phyloP scores from a whole-genome alignment of 2,113 vertebrate species.

The Zosterops pallidus region DNA sequence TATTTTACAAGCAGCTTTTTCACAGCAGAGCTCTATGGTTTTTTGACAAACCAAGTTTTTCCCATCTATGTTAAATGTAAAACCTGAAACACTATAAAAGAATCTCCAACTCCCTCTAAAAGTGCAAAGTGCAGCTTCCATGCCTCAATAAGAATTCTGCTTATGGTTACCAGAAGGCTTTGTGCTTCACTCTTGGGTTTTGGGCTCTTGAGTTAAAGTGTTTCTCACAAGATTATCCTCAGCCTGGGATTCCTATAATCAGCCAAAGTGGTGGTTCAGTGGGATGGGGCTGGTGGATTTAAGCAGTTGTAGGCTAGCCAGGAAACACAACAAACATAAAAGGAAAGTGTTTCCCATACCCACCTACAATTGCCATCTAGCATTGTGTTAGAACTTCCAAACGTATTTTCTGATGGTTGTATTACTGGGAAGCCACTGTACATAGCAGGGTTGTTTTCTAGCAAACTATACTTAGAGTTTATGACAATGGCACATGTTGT shows the following conservation, averaged over 20 bases:
- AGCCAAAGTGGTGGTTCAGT: neutral
- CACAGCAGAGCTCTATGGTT: neutral
- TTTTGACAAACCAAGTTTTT: neutral
- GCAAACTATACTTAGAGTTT: neutral
- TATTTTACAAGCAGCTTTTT: neutral
- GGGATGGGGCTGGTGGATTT: neutral
- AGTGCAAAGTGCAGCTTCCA: neutral
- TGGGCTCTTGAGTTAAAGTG: neutral
- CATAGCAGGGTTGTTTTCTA: neutral
- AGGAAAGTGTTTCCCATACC: neutral
- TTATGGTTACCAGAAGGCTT: neutral
- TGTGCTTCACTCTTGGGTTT: neutral
- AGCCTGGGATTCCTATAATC: neutral
- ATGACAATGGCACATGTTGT: neutral
- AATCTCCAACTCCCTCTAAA: neutral
- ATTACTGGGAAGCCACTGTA: neutral
- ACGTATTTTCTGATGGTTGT: neutral
- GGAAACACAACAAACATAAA: neutral
- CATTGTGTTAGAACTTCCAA: neutral
- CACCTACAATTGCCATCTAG: neutral
- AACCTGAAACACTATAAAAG: neutral
- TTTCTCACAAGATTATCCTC: neutral
- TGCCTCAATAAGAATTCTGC: neutral
- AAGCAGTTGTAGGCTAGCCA: neutral
- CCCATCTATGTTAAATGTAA: neutral